A percentile compares a stretch with the other conserved stretches of the same genome.
phyloP scores from a whole-genome alignment of 2,888 invertebrate genomes.

The Amblyteles armatorius region DNA sequence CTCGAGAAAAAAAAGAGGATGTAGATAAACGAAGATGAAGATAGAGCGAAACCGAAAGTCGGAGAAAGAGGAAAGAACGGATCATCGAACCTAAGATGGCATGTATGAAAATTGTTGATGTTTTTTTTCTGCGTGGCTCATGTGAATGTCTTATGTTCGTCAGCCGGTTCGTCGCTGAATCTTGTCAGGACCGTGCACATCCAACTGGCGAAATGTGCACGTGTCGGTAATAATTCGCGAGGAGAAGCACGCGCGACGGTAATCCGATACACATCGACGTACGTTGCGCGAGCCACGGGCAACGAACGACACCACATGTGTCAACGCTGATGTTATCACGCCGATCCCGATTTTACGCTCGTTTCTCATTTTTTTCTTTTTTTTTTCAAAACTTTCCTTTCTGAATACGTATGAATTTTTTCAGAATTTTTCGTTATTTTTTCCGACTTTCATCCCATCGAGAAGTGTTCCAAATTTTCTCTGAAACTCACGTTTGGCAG shows the following conservation, averaged over 20 bases:
- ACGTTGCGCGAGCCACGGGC: conserved; percentile 8
- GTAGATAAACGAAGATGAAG: conserved; percentile 30
- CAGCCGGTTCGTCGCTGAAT: neutral
- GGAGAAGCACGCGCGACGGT: conserved; percentile 74
- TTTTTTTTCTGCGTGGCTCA: neutral
- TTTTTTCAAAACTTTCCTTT: neutral
- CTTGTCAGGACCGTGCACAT: conserved; percentile 12
- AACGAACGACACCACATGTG: conserved; percentile 28
- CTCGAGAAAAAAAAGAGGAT: conserved; percentile 6
- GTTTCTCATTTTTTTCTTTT: conserved; percentile 4
- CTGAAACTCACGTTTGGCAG: too few relatives aligned
- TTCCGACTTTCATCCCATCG: too few relatives aligned
- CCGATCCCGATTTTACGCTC: conserved; percentile 1
- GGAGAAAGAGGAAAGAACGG: conserved; percentile 4
- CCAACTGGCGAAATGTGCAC: conserved; percentile 69
- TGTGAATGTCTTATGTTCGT: neutral
- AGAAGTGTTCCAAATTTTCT: too few relatives aligned
- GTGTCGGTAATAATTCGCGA: conserved; percentile 76
- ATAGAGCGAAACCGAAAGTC: conserved; percentile 7
- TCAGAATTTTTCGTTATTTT: too few relatives aligned
- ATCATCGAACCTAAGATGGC: conserved; percentile 22
- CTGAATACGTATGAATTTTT: too few relatives aligned
- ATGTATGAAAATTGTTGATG: neutral
- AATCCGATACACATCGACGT: conserved; percentile 42
- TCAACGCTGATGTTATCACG: conserved; percentile 28